phyloP scores from a whole-genome alignment of 1,140 invertebrate species.

The Drosophila athabasca region DNA sequence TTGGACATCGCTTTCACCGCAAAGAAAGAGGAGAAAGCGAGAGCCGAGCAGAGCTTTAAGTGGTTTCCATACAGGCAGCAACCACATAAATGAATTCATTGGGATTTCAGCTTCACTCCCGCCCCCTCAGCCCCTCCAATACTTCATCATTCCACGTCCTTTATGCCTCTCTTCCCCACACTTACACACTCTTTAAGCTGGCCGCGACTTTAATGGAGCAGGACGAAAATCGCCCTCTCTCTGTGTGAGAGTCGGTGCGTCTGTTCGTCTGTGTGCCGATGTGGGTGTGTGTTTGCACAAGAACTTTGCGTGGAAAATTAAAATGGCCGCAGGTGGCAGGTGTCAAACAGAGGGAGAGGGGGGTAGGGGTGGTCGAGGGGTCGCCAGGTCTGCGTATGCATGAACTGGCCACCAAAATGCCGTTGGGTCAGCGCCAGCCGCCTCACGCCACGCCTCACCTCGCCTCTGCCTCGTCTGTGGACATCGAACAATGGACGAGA shows the following conservation, averaged over 20 bases:
- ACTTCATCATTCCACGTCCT: neutral
- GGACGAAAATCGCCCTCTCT: slow-evolving; percentile 27
- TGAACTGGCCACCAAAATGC: slow-evolving; percentile 57
- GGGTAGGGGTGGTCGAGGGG: neutral
- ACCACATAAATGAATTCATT: slow-evolving; percentile 56
- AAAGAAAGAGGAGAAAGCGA: neutral
- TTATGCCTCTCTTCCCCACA: too few relatives aligned
- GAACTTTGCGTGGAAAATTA: slow-evolving; percentile 79
- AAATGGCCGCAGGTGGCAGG: slow-evolving; percentile 76
- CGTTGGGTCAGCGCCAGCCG: slow-evolving; percentile 45
- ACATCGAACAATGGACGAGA: slow-evolving; percentile 29
- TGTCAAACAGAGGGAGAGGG: slow-evolving; percentile 27
- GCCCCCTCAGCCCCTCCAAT: neutral
- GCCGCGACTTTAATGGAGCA: slow-evolving; percentile 60
- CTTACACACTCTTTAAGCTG: slow-evolving; percentile 36
- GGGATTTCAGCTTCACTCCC: slow-evolving; percentile 14
- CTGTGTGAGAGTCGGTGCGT: neutral
- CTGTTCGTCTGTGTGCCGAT: too few relatives aligned
- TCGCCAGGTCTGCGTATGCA: slow-evolving; percentile 26
- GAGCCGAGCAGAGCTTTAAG: slow-evolving; percentile 58
- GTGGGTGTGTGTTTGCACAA: slow-evolving; percentile 64
- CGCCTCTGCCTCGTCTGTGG: slow-evolving; percentile 18
- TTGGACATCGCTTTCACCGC: slow-evolving; percentile 46
- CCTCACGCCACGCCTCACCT: too few relatives aligned
- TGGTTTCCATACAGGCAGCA: slow-evolving; percentile 31